These are phyloP conservation scores for Harpegnathos saltator DNA, from an alignment of 1,140 invertebrate genomes.

Conservation along the genomic window DNA sequence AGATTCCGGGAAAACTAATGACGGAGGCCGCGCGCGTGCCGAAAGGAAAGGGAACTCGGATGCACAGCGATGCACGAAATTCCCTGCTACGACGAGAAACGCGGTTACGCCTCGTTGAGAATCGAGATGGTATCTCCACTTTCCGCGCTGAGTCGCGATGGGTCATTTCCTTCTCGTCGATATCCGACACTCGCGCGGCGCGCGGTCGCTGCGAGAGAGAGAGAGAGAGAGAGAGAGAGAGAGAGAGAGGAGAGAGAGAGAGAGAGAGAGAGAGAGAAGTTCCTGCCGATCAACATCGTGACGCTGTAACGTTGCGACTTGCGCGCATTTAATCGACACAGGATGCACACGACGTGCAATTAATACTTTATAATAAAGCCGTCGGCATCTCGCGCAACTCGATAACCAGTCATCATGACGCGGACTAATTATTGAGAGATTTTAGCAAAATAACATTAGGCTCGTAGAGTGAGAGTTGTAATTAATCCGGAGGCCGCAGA, in stretches of 20 bases:
- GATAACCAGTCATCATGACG: slow-evolving; percentile 14
- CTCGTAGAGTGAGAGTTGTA: not conserved
- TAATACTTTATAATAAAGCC: slow-evolving; percentile 57
- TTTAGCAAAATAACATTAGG: slow-evolving; percentile 10
- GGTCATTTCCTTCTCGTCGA: slow-evolving; percentile 77
- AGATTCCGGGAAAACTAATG: slow-evolving; percentile 6
- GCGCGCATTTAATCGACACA: not conserved
- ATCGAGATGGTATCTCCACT: slow-evolving; percentile 74
- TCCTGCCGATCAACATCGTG: not conserved
- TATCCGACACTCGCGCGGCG: not conserved
- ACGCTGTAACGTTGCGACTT: slow-evolving; percentile 12
- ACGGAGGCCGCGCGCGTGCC: not conserved
- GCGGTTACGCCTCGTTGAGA: slow-evolving; percentile 81
- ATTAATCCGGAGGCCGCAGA: slow-evolving; percentile 5
- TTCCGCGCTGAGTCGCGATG: slow-evolving; percentile 75
- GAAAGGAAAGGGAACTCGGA: slow-evolving; percentile 50
- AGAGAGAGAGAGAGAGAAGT: too few species aligned
- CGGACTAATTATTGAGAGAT: slow-evolving; percentile 9
- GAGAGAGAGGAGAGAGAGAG: too few species aligned
- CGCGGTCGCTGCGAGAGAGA: too few species aligned
- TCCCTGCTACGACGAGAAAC: slow-evolving; percentile 77
- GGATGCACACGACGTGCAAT: not conserved
- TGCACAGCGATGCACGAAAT: slow-evolving; percentile 31
- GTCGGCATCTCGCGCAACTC: slow-evolving; percentile 10
- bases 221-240: too few species aligned